Evolutionary conservation across 1,140 invertebrate genomes (phyloP).

Genomic region (Trachymyrmex cornetzi): DNA sequence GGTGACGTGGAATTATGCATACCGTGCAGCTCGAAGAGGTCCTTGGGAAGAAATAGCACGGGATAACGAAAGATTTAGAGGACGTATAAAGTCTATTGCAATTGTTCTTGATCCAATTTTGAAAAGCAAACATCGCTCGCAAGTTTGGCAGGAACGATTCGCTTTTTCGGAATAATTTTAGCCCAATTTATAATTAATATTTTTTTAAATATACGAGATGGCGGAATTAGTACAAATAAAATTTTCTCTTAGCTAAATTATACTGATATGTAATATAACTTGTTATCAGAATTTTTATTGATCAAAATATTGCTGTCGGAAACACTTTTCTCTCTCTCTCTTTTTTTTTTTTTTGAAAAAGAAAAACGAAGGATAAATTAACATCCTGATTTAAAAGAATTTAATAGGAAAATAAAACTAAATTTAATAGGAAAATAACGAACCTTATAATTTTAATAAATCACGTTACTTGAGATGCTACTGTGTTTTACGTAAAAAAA

Average conservation of each 20-base stretch:
- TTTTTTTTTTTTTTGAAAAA: background rate
- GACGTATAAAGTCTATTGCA: constrained; percentile 85
- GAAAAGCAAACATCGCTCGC: constrained; percentile 85
- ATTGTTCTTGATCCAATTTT: constrained; percentile 86
- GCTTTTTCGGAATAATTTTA: constrained; percentile 31
- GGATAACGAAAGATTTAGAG: constrained; percentile 88
- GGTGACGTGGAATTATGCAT: constrained; percentile 89
- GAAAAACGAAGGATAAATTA: background rate
- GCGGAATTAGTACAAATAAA: constrained; percentile 45
- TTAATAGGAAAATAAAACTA: background rate
- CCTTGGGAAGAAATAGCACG: constrained; percentile 89
- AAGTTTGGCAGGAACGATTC: constrained; percentile 88
- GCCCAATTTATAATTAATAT: constrained; percentile 23
- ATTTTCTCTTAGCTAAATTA: background rate
- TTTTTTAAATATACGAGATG: constrained; percentile 56
- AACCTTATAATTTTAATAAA: background rate
- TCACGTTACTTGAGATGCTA: background rate
- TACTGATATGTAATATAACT: too few relatives aligned
- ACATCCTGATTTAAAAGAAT: background rate
- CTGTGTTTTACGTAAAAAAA: background rate
- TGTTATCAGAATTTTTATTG: background rate
- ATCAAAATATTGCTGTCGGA: background rate
- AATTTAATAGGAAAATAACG: background rate
- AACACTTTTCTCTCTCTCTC: background rate
- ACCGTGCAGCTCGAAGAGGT: constrained; percentile 88